Conservation (phyloP, 2,113 vertebrate species). For the Delphinapterus leucas region DNA sequence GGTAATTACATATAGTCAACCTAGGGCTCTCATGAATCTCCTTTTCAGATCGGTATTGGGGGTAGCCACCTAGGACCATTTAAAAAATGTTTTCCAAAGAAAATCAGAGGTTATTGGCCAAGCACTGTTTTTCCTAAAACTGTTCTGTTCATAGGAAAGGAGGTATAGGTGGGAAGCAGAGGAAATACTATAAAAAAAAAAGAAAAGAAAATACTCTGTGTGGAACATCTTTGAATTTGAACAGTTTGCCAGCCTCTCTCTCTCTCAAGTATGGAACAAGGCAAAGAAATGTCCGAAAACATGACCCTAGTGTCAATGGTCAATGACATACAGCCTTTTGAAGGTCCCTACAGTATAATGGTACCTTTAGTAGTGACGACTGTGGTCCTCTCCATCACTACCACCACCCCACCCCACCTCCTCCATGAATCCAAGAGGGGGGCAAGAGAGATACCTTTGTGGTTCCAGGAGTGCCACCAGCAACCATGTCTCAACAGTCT, state of each 20-base stretch:
- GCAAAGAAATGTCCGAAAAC: background rate
- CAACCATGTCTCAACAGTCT: rapidly evolving
- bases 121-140: background rate
- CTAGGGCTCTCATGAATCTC: background rate
- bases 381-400: rapidly evolving
- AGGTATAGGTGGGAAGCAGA: background rate
- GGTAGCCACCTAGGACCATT: background rate
- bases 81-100: background rate
- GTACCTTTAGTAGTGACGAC: background rate
- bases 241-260: background rate
- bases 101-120: background rate
- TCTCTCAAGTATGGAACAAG: background rate
- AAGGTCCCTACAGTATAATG: background rate
- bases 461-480: background rate
- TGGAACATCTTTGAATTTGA: background rate
- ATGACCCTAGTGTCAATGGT: background rate
- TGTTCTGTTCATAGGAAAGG: background rate
- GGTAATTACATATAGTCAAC: background rate
- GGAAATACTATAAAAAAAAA: background rate
- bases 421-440: background rate
- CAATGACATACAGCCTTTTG: background rate
- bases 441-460: background rate
- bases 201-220: background rate
- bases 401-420: rapidly evolving
- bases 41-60: background rate